Base-by-base conservation (phyloP, 2,888 invertebrate genomes). In the Eristalis tenax region DNA sequence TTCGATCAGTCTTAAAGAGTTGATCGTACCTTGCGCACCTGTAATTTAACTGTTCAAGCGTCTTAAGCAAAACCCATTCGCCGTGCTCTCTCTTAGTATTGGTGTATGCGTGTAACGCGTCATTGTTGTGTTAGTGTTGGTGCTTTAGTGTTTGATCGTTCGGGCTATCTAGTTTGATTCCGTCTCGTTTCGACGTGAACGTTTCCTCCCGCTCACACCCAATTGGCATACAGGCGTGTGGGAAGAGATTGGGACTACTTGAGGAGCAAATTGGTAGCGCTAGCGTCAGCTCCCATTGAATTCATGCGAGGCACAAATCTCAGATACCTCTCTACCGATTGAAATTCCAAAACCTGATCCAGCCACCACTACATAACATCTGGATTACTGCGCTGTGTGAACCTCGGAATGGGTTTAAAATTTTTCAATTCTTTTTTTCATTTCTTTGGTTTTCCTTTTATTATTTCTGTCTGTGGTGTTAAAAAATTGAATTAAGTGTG, bases 221-320 rank as follows among this genome's bases (percentile, higher is more conserved):
- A 83, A 83, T 79, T 82, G 82, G 71, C 68, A 82, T 79, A 85
- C 69, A 61, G 78, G 89, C 91, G 92, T 92, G 92, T 92, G 92
- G 92, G 92, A 92, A 92, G 92, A 92, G 93, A 91, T 92, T 91
- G 92, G 92, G 93, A 92, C 92, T 92, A 92, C 92, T 92, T 92
- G 93, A 92, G 92, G 92, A 92, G 92, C 92, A 92, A 92, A 92
- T 91, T 92, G 93, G 92, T 92, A 92, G 92, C 93, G 92, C 92
- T 92, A 92, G 92, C 92, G 92, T 92, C 92, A 92, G 93, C 92
- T 92, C 92, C 93, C 91, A 92, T 92, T 92, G 83, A 87, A 87
- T 87, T 87, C 83, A 87, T 87, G 65, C 76, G 73, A 87, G 79
- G 73, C 87, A 79, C 87, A 87, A 87, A 87, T 87, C 87, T 87